Percentiles rank a stretch among this genome's conserved stretches.
phyloP scores from a whole-genome alignment of 2,888 invertebrate genomes.

The Lathronympha strigana region DNA sequence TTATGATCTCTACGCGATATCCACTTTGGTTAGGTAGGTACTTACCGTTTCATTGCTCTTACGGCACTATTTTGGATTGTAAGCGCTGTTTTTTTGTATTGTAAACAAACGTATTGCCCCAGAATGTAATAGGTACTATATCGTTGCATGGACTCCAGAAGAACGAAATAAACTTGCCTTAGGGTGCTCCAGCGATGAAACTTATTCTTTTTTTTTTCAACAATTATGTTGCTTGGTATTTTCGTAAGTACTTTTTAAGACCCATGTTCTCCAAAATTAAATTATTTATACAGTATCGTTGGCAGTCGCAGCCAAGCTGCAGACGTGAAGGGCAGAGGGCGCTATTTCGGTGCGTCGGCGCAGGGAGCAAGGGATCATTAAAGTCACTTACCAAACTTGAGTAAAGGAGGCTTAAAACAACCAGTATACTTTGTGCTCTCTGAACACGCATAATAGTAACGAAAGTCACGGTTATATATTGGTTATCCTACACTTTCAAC shows the following conservation, averaged over 20 bases:
- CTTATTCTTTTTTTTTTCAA: no score
- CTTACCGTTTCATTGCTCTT: no score
- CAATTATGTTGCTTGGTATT: no score
- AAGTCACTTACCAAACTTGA: background rate
- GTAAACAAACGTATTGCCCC: no score
- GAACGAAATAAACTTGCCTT: no score
- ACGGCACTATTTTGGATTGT: no score
- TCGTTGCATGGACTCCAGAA: no score
- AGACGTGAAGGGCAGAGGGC: conserved; percentile 55
- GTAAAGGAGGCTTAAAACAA: background rate
- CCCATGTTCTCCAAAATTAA: conserved; percentile 11
- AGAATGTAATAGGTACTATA: no score
- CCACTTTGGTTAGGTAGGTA: no score
- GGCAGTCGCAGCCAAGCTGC: conserved; percentile 69
- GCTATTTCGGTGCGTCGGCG: conserved; percentile 56
- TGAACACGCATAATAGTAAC: background rate
- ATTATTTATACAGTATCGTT: conserved; percentile 50
- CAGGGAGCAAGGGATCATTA: conserved; percentile 37
- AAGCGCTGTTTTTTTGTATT: no score
- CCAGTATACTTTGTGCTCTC: background rate
- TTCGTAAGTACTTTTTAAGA: background rate
- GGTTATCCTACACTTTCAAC: background rate
- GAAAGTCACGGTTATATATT: background rate
- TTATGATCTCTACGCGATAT: no score
- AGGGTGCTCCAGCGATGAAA: no score